Percentiles rank a stretch among this genome's conserved stretches.
These are phyloP conservation scores for Microcebus ravelobensis DNA, from an alignment of 2,113 vertebrate species.

Conservation along the genomic window DNA sequence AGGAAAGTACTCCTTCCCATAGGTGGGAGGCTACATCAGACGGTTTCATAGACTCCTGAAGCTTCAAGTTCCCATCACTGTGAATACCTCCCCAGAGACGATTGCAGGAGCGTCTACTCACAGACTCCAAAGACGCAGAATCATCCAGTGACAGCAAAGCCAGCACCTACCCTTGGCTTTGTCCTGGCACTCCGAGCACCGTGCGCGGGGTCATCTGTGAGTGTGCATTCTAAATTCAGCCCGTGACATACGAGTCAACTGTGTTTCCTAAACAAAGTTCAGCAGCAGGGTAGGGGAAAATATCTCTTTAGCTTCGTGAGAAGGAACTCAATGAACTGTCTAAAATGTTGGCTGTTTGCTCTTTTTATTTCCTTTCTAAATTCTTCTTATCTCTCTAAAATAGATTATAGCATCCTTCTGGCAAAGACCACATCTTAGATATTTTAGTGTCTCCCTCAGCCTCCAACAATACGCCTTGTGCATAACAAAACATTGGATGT, in stretches of 20 bases:
- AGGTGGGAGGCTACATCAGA: not conserved
- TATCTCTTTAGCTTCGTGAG: not conserved
- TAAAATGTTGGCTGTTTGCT: not conserved
- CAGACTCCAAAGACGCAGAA: not conserved
- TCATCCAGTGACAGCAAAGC: constrained; percentile 26
- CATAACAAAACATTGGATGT: not conserved
- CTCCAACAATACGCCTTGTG: not conserved
- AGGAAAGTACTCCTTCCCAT: not conserved
- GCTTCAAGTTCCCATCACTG: not conserved
- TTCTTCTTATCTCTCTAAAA: constrained; percentile 1
- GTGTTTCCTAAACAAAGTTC: constrained; percentile 69
- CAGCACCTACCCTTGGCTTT: constrained; percentile 39
- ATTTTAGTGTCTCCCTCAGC: not conserved
- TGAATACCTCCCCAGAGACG: not conserved
- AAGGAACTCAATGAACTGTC: constrained; percentile 33
- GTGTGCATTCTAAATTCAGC: constrained; percentile 73
- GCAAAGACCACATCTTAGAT: not conserved
- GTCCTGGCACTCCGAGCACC: constrained; percentile 71
- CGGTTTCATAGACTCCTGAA: not conserved
- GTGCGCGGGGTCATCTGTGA: constrained; percentile 54
- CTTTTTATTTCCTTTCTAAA: constrained; percentile 36
- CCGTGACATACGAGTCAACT: constrained; percentile 69
- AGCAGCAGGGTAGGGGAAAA: constrained; percentile 65
- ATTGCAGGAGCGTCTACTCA: not conserved
- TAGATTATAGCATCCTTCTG: not conserved